phyloP scores from a whole-genome alignment of 30 jellyfish, hydroid and myxozoan species.

The Cassiopea xamachana region DNA sequence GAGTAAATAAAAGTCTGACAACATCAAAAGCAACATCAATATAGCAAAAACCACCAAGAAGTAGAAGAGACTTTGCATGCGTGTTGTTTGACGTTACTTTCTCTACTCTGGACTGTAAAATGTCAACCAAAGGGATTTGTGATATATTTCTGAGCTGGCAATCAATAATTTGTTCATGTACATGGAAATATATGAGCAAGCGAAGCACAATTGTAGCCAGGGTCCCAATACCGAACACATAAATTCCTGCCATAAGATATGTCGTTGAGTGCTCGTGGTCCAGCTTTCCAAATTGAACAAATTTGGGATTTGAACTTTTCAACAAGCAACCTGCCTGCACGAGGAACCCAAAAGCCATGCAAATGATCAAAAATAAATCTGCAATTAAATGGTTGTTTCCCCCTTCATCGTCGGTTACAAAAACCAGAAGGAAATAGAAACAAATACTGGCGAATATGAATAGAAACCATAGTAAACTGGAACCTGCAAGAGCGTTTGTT shows the following conservation, averaged over 20 bases:
- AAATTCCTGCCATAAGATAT: conserved; percentile 65
- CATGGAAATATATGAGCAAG: conserved; percentile 42
- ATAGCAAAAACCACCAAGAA: conserved; percentile 27
- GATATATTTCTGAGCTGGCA: conserved; percentile 4
- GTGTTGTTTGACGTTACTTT: background rate
- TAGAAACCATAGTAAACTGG: too few relatives aligned
- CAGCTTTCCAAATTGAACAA: conserved; percentile 12
- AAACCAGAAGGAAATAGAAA: background rate
- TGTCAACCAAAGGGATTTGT: background rate
- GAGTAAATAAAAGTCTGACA: conserved; percentile 35
- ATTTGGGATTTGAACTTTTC: background rate
- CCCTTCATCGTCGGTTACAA: conserved; percentile 2
- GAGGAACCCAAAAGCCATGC: conserved; percentile 2
- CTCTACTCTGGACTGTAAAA: background rate
- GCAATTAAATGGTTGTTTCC: background rate
- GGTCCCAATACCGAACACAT: conserved; percentile 70
- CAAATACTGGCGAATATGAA: background rate
- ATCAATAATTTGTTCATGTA: background rate
- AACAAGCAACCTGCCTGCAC: conserved; percentile 23
- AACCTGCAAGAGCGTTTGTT: too few relatives aligned
- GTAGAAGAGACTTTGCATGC: background rate
- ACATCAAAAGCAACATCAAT: conserved; percentile 35
- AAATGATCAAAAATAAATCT: background rate
- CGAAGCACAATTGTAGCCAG: conserved; percentile 22
- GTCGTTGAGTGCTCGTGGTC: conserved; percentile 41